Percentiles rank a stretch among this genome's conserved stretches.
Evolutionary conservation across 2,113 vertebrate species (phyloP).

Genomic region (Rhabdomys dilectus): DNA sequence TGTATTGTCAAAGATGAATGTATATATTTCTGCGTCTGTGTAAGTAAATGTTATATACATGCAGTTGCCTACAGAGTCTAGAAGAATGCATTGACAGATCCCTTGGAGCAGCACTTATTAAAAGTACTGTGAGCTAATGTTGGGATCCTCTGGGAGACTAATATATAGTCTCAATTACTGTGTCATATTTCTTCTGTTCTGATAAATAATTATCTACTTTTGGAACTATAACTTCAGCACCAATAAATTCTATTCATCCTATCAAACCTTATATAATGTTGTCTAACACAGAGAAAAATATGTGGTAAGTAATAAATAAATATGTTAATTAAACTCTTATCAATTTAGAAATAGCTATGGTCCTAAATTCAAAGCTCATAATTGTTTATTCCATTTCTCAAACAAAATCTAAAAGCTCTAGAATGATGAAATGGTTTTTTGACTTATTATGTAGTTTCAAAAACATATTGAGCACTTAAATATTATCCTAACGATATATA

Average conservation of each 20-base stretch:
- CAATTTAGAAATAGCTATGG: not conserved
- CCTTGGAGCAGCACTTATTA: too few species aligned
- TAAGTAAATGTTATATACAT: too few species aligned
- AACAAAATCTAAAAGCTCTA: not conserved
- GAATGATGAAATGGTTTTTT: not conserved
- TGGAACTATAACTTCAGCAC: not conserved
- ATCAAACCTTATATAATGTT: not conserved
- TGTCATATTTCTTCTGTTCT: not conserved
- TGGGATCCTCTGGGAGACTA: not conserved
- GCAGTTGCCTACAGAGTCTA: not conserved
- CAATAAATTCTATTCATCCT: not conserved
- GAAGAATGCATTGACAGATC: not conserved
- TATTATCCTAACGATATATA: not conserved
- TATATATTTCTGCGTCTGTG: not conserved
- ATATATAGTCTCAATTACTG: not conserved
- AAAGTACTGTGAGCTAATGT: too few species aligned
- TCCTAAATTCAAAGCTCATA: not conserved
- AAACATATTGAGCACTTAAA: not conserved
- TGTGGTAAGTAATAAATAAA: not conserved
- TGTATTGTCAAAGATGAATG: not conserved
- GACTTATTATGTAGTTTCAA: not conserved
- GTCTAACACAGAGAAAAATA: not conserved
- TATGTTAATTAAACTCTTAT: not conserved
- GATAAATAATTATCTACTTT: not conserved
- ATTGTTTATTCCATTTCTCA: not conserved